Evolutionary conservation across 1,140 invertebrate species (phyloP), one percentile per base, ranked within the genome.

Genomic region (Pachypsylla venusta): DNA sequence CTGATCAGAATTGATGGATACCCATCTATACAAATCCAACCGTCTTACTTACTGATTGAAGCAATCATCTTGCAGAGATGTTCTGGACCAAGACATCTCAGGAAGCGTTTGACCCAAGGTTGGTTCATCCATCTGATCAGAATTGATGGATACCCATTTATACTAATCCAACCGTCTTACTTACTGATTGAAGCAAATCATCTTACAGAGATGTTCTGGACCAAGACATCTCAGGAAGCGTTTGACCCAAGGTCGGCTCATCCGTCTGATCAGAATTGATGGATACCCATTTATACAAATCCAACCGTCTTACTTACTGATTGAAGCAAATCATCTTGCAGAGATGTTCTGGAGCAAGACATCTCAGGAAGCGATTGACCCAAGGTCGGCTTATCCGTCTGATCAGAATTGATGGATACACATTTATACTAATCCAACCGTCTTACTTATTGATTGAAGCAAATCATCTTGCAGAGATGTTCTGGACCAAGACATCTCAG

Each of bases 401-500:
- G n/a, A n/a, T n/a, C n/a, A n/a, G n/a, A n/a, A n/a, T n/a, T n/a
- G n/a, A n/a, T n/a, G n/a, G n/a, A n/a, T n/a, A n/a, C n/a, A n/a
- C n/a, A n/a, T n/a, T n/a, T n/a, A n/a, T n/a, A n/a, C n/a, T n/a
- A n/a, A n/a, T n/a, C n/a, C n/a, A n/a, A n/a, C n/a, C n/a, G n/a
- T n/a, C n/a, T 48, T 48, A 60, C 68, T 77, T 72, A 78, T 76
- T 71, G 77, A 75, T 69, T 77, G 77, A 67, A 79, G 75, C 61
- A 80, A 73, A 64, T 81, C 78, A 60, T 84, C 80, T 69, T 83
- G 81, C 59, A 84, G 71, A 25, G 80, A 81, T 59, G 74, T 79
- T 54, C 80, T 73, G 16, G 79, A 81, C 79, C 79, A 81, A 19
- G 75, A 77, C 66, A 80, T 70, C 63, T 77, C 75, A 42, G 69